Percentiles rank a stretch among this genome's conserved stretches.
Evolutionary conservation across 2,113 vertebrate species (phyloP).

Genomic region (Colossoma macropomum): DNA sequence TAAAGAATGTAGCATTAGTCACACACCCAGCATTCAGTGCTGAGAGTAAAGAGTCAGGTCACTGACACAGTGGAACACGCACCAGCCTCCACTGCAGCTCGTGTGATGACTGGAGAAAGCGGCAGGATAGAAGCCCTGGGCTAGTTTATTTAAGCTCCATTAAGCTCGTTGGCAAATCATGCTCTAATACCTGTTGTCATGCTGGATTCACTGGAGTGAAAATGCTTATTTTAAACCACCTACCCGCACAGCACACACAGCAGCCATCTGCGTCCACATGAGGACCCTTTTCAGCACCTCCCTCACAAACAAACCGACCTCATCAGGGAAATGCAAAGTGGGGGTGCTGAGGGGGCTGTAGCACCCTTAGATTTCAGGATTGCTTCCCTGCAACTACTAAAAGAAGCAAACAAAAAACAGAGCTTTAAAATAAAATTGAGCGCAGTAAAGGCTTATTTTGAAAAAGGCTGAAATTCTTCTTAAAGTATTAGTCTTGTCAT

Average conservation of each 20-base stretch:
- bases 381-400: too few relatives aligned
- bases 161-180: constrained; percentile 70
- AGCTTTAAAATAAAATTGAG: too few relatives aligned
- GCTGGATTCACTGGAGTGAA: constrained; percentile 64
- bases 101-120: constrained; percentile 68
- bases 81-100: constrained; percentile 25
- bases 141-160: constrained; percentile 74
- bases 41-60: constrained; percentile 25
- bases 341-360: too few relatives aligned
- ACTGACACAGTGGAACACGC: constrained; percentile 31
- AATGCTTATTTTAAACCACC: constrained; percentile 64
- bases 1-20: neutral
- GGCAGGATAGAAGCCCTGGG: constrained; percentile 65
- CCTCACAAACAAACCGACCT: neutral
- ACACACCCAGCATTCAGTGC: constrained; percentile 8
- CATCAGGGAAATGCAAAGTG: too few relatives aligned
- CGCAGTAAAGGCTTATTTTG: too few relatives aligned
- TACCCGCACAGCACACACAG: constrained; percentile 42
- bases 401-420: too few relatives aligned
- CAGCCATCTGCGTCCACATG: constrained; percentile 9
- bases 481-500: too few relatives aligned
- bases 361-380: too few relatives aligned
- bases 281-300: neutral
- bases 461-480: too few relatives aligned
- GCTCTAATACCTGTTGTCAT: constrained; percentile 76